Base-by-base conservation (phyloP, 1,140 invertebrate species). In the Paralvinella palmiformis region DNA sequence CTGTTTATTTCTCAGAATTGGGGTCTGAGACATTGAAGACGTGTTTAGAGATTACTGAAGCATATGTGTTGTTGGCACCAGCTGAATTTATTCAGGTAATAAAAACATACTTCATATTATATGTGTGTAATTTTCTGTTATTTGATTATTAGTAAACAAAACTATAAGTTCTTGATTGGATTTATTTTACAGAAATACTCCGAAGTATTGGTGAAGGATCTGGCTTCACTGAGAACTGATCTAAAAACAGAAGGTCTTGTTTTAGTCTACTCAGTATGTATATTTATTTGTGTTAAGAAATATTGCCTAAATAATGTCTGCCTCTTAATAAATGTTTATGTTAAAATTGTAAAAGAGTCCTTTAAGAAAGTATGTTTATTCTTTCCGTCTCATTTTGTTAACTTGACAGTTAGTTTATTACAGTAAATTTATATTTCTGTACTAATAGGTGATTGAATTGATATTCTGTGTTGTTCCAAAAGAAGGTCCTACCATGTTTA, bases 31-130 rank as follows among this genome's bases (percentile, higher is more conserved):
- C 91, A 76, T 81, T 94, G 1, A 82, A 86, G 64, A 84, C 86
- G 31, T 89, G 89, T 69, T 82, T 93, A 13, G 86, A 88, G 69
- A 89, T 95, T 71, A 88, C 89, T 69, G 86, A 91, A 75, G 88
- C 88, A 3, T 94, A 94, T 76, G 84, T 92, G 1, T 76, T 94
- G n/a, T 81, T 96, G 4, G 88, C 86, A 70, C 89, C 91, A 0
- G 85, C 87, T 72, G 85, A 88, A 69, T 92, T 93, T 74, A 83
- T 94, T 68, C 83, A 85, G 65, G 88, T 88, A 33, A 52, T 20
- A 61, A 35, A 59, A 6, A 10, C 41, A 10, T 13, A 20, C n/a
- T 37, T 44, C 27, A 10, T 61, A 7, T 37, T 7, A 24, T 20
- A 29, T 27, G 27, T 27, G 13, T 24, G 15, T 37, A 41, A 13